Conservation (phyloP, 2,113 vertebrate species). For the Salvelinus sp. region DNA sequence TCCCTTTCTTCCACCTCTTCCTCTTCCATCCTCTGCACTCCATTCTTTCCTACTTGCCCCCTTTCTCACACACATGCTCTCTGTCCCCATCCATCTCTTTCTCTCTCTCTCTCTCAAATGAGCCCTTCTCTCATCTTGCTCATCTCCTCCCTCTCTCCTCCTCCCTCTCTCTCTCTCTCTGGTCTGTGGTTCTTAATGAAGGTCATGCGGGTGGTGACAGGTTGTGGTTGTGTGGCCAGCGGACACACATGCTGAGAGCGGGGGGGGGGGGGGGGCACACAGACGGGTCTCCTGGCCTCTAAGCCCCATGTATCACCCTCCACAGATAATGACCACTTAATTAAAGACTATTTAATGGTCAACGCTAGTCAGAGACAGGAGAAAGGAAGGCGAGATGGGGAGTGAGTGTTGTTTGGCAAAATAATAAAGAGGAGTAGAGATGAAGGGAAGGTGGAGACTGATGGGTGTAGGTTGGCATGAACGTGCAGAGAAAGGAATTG, state of each 20-base stretch:
- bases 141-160: slow-evolving; percentile 8
- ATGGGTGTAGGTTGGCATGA: slow-evolving; percentile 26
- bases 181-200: slow-evolving; percentile 3
- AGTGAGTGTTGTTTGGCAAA: background rate
- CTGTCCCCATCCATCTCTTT: background rate
- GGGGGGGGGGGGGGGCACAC: background rate
- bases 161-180: background rate
- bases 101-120: background rate
- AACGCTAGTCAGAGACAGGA: background rate
- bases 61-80: background rate
- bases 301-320: slow-evolving; percentile 1
- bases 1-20: slow-evolving; percentile 1
- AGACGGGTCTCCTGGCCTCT: background rate
- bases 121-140: background rate
- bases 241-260: background rate
- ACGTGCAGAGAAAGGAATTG: slow-evolving; percentile 37
- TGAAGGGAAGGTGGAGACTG: background rate
- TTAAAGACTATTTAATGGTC: slow-evolving; percentile 17
- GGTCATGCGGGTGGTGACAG: background rate
- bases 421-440: background rate
- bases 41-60: background rate
- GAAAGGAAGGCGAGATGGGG: background rate
- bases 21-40: background rate
- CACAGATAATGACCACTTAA: slow-evolving; percentile 26
- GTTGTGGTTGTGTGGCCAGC: slow-evolving; percentile 12